Evolutionary conservation across 2,113 vertebrate genomes (phyloP).

Genomic region (Dicaeum eximium): DNA sequence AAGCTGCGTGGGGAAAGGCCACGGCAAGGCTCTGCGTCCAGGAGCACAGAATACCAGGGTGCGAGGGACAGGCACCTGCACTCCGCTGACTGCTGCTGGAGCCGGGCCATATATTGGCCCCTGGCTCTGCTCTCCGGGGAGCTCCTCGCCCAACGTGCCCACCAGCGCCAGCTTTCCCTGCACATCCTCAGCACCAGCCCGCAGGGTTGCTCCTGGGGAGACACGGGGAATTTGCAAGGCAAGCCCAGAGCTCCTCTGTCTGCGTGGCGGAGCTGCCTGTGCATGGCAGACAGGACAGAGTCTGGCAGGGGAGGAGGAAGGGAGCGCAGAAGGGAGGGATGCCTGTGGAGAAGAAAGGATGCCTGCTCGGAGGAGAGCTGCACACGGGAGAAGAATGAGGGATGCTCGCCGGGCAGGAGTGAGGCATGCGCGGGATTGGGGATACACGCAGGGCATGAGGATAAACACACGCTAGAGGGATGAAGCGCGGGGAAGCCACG

Average conservation of each 20-base stretch:
- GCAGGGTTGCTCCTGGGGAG: neutral
- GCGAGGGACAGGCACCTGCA: neutral
- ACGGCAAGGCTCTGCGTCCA: rapidly evolving
- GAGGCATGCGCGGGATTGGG: rapidly evolving
- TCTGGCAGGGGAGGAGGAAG: rapidly evolving
- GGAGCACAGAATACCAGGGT: neutral
- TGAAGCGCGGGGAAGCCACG: rapidly evolving
- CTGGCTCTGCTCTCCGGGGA: too few species aligned
- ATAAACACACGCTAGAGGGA: rapidly evolving
- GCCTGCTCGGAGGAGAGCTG: neutral
- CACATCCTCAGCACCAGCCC: neutral
- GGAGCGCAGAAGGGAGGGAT: neutral
- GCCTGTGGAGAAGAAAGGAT: neutral
- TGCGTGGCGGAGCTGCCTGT: neutral
- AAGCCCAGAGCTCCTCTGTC: neutral
- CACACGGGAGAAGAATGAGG: neutral
- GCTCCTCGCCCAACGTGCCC: rapidly evolving
- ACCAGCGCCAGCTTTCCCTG: neutral
- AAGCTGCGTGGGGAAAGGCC: neutral
- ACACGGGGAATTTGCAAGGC: neutral
- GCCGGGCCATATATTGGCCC: neutral
- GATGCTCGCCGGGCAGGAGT: neutral
- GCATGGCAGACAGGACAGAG: neutral
- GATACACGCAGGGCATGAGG: too few species aligned
- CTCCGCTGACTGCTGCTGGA: rapidly evolving